Evolutionary conservation across 2,888 invertebrate genomes (phyloP).

Genomic region (Drosophila rubida): DNA sequence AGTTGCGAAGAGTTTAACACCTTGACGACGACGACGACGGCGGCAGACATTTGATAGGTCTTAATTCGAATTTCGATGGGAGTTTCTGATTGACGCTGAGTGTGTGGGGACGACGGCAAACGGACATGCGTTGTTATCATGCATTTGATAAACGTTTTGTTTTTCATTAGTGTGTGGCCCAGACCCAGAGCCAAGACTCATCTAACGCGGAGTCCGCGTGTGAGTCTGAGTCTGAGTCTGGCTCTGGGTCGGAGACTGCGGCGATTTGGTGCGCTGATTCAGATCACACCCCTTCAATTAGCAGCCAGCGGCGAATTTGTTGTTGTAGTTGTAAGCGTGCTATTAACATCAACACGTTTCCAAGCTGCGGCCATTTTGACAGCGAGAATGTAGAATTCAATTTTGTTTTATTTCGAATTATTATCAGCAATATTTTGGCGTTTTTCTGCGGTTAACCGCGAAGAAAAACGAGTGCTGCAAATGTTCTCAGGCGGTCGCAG

Average conservation of each 20-base stretch:
- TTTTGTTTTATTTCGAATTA: neutral
- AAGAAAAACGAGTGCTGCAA: conserved; percentile 19
- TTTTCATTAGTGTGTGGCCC: conserved; percentile 59
- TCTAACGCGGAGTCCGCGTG: neutral
- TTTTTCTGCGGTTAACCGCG: conserved; percentile 32
- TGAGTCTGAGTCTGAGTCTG: neutral
- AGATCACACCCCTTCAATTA: conserved; percentile 76
- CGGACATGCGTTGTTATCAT: conserved; percentile 69
- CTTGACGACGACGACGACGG: conserved; percentile 33
- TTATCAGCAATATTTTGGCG: conserved; percentile 6
- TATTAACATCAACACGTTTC: conserved; percentile 33
- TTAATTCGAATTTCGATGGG: conserved; percentile 15
- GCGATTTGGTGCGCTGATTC: conserved; percentile 23
- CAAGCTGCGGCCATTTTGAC: conserved; percentile 48
- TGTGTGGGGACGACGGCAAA: neutral
- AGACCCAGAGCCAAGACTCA: conserved; percentile 11
- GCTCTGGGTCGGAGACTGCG: no score
- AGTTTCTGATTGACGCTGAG: conserved; percentile 7
- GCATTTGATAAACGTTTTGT: conserved; percentile 80
- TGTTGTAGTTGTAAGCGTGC: conserved; percentile 12
- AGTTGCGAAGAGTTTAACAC: conserved; percentile 74
- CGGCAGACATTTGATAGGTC: conserved; percentile 57
- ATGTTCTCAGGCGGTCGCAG: conserved; percentile 46
- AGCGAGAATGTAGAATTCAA: no score
- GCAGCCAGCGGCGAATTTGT: conserved; percentile 53